A percentile compares a stretch with the other conserved stretches of the same genome.
Conservation (phyloP, 1,140 invertebrate genomes). For the Hydropsyche tenuis region DNA sequence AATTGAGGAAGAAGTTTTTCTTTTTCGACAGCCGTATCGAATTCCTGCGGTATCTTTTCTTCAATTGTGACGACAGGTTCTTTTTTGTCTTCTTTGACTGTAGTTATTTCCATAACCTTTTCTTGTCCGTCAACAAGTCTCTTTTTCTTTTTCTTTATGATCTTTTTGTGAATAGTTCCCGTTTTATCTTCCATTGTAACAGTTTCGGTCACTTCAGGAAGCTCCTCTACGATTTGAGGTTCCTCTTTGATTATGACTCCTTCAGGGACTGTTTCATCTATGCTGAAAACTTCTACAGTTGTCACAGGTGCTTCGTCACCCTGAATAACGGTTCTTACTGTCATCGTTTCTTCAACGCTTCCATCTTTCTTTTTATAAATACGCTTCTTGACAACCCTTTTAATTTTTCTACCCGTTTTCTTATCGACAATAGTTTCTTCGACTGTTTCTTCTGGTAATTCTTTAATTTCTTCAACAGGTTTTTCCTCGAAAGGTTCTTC, state of each 20-base stretch:
- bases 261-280: constrained; percentile 21
- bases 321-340: constrained; percentile 53
- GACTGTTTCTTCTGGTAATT: constrained; percentile 33
- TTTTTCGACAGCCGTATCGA: constrained; percentile 28
- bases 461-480: constrained; percentile 54
- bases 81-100: constrained; percentile 55
- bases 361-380: constrained; percentile 51
- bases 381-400: constrained; percentile 55
- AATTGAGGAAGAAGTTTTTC: constrained; percentile 3
- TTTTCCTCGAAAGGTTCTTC: constrained; percentile 34
- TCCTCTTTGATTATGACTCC: not conserved
- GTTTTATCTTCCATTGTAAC: constrained; percentile 15
- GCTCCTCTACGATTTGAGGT: constrained; percentile 37
- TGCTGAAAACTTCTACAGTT: constrained; percentile 49
- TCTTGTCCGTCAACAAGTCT: constrained; percentile 54
- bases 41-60: constrained; percentile 41
- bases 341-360: constrained; percentile 51
- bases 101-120: constrained; percentile 58
- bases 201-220: constrained; percentile 35
- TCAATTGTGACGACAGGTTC: constrained; percentile 50
- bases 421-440: constrained; percentile 38
- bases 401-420: constrained; percentile 50
- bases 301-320: constrained; percentile 54
- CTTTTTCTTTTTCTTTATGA: constrained; percentile 53
- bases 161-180: constrained; percentile 49